A percentile compares a stretch with the other conserved stretches of the same genome.
These are phyloP conservation scores for Lottia scabra DNA, from an alignment of 2,888 invertebrate genomes.

Conservation along the genomic window DNA sequence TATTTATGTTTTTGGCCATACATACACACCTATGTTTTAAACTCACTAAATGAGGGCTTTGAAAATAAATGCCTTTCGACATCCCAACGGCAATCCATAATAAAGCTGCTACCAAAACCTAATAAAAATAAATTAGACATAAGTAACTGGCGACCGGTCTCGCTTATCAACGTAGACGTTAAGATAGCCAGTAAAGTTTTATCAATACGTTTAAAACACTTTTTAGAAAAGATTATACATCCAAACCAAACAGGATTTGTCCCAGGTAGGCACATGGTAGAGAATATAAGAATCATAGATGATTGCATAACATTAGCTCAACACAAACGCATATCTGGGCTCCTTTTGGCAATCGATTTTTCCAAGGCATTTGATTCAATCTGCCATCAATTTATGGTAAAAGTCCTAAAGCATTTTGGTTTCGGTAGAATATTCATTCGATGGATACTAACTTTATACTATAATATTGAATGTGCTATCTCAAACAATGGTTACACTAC, in stretches of 20 bases:
- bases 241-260: background rate
- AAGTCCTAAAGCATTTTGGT: background rate
- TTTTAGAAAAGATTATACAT: background rate
- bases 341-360: background rate
- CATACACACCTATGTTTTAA: background rate
- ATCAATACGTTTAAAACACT: background rate
- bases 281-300: background rate
- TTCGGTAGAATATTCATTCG: background rate
- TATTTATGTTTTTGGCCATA: background rate
- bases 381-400: background rate
- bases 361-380: background rate
- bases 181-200: background rate
- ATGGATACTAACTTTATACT: background rate
- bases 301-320: background rate
- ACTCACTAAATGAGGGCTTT: background rate
- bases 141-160: conserved; percentile 18
- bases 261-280: background rate
- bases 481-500: background rate
- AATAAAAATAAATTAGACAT: conserved; percentile 12
- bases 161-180: conserved; percentile 1
- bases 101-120: conserved; percentile 13
- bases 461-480: background rate
- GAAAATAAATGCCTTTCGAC: background rate
- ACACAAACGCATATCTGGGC: background rate
- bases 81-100: background rate